These are phyloP conservation scores for Melanotaenia trifasciata DNA, from an alignment of 2,797 vertebrate species.

Conservation along the genomic window DNA sequence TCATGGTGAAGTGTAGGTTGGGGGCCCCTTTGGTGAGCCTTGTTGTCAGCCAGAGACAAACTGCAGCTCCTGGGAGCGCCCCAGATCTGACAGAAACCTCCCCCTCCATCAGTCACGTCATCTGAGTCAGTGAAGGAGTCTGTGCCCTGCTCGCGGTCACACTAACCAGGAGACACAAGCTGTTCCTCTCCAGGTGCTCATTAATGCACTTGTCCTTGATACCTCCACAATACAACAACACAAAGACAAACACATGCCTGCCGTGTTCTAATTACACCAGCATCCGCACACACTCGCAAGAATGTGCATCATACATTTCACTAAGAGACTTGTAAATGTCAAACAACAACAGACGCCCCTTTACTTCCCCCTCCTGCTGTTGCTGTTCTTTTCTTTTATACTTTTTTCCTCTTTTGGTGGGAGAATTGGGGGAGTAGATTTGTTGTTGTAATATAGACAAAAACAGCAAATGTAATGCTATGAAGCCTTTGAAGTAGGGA, in stretches of 20 bases:
- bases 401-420: constrained; percentile 1
- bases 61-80: constrained; percentile 93
- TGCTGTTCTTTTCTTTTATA: constrained; percentile 58
- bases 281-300: constrained; percentile 42
- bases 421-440: background rate
- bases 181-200: constrained; percentile 89
- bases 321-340: constrained; percentile 80
- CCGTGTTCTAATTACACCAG: constrained; percentile 84
- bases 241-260: constrained; percentile 80
- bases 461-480: constrained; percentile 48
- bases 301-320: constrained; percentile 68
- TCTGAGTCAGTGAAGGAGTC: constrained; percentile 81
- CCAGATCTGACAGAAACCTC: constrained; percentile 91
- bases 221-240: constrained; percentile 78
- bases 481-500: constrained; percentile 74
- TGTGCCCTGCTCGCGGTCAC: constrained; percentile 83
- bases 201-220: constrained; percentile 88
- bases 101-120: constrained; percentile 86
- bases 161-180: constrained; percentile 85
- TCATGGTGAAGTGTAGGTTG: constrained; percentile 87
- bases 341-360: constrained; percentile 66
- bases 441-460: constrained; percentile 38
- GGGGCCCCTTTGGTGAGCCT: constrained; percentile 87
- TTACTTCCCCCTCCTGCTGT: constrained; percentile 56
- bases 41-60: constrained; percentile 96